Evolutionary conservation across 2,888 invertebrate species (phyloP), one percentile per base, ranked within the genome.

Genomic region (Reticulitermes lucifugus): DNA sequence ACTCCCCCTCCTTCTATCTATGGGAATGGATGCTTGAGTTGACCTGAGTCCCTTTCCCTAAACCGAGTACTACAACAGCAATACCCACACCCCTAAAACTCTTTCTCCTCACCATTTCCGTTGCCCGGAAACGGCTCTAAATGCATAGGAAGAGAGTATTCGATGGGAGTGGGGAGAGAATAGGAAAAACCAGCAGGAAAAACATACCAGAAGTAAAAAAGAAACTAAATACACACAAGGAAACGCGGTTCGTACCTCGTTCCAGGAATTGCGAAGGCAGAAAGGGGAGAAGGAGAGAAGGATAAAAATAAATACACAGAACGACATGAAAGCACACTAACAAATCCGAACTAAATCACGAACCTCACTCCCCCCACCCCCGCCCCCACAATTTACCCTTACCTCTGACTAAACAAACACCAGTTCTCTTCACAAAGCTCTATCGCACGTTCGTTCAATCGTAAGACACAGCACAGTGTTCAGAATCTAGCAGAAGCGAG

Each of bases 21-120:
- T 6, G 77, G 77, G 77, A 9, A 70, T 81, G 43, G 65, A 81
- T 60, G 81, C 81, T 81, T 81, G 81, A 81, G 81, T 81, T 81
- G 81, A 65, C 65, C 81, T 41, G 81, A 81, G 65, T 77, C 51
- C 41, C 46, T 77, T n/a, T 46, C 46, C 46, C 55, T 14, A 73
- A 14, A 29, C 29, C 14, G 43, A 21, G 35, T 73, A 73, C 73
- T 73, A 41, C 73, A 43, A 3, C 77, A 77, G 77, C 46, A 77
- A 77, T 77, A n/a, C 77, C 65, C 65, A 35, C 43, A 81, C 70
- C 70, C 65, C 43, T 2, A 46, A 77, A 77, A 77, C n/a, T 46
- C 46, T 77, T 77, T 77, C 84, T 84, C 80, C 79, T 65, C 70
- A 73, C 84, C 86, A 86, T 86, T 85, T 86, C 86, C 86, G 86